Base-by-base conservation (phyloP, 2,113 vertebrate genomes). In the Lonchura striata region DNA sequence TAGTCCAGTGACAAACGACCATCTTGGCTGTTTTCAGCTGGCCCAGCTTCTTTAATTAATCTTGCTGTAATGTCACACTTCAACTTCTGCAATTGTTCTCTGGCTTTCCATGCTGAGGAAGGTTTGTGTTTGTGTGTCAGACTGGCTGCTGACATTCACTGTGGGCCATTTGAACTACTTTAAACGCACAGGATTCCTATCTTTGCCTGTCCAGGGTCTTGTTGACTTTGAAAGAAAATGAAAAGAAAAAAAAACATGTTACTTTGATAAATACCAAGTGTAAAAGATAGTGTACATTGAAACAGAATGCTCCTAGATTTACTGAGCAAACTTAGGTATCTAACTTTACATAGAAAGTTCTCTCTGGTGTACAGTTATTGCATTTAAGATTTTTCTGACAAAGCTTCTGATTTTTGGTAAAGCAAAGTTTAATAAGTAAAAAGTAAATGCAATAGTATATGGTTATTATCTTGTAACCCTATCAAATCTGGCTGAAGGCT, bases 401-500 rank as follows among this genome's bases (percentile, higher is more conserved):
- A 88, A 91, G 21, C 59, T 91, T 70, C 59, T 39, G 68, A 19
- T 82, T 76, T 92, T 65, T 52, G 30, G n/a, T 42, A 79, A 88
- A 91, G 17, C 59, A 33, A 70, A 78, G 35, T 57, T 88, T 68
- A 90, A 49, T 86, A 91, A 39, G 41, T 88, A 69, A 71, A 88
- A 90, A 87, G 42, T 85, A 90, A 95, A 90, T 93, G 82, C 41
- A 77, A 44, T 82, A 42, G 57, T 95, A 64, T 93, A 95, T 91
- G 83, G 76, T 92, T 95, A 96, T 94, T 96, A 97, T 97, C 96
- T 92, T 82, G 93, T 91, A 97, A 90, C 95, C 72, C 88, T 96
- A 97, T 97, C 94, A 96, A 97, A 97, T 96, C 88, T 97, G 94
- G 90, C 92, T 93, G 91, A 94, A 95, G 78, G 86, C 90, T 97